Evolutionary conservation across 2,888 invertebrate genomes (phyloP).

Genomic region (Bellardia bayeri): DNA sequence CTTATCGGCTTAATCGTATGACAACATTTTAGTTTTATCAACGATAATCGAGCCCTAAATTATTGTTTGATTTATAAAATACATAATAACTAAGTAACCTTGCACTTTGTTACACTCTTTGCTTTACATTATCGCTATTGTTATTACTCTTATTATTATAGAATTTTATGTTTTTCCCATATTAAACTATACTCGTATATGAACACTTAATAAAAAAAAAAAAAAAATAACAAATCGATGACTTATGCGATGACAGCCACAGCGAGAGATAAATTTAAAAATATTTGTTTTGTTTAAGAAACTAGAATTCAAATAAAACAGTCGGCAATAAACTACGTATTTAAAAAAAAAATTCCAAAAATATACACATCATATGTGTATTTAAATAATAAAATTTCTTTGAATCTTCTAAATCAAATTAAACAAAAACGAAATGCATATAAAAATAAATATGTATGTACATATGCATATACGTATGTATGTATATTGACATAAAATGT

Average conservation of each 20-base stretch:
- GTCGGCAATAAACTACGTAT: no score
- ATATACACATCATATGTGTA: no score
- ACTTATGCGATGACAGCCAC: background rate
- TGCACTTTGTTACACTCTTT: background rate
- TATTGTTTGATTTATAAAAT: background rate
- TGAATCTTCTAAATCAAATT: background rate
- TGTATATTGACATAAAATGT: background rate
- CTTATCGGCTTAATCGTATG: no score
- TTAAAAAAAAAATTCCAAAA: no score
- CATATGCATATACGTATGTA: no score
- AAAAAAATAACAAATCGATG: background rate
- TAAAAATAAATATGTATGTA: background rate
- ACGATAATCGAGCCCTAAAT: background rate
- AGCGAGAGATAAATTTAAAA: background rate
- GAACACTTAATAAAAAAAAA: background rate
- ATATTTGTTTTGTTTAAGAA: background rate
- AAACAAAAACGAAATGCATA: constrained; percentile 1
- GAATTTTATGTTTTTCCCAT: background rate
- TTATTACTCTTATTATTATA: background rate
- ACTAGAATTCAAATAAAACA: background rate
- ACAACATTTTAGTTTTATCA: no score
- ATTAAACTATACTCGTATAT: background rate
- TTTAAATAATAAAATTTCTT: background rate
- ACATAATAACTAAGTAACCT: background rate
- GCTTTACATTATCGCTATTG: background rate